Evolutionary conservation across 1,140 invertebrate genomes (phyloP), one percentile per base, ranked within the genome.

Genomic region (Lethrus apterus): DNA sequence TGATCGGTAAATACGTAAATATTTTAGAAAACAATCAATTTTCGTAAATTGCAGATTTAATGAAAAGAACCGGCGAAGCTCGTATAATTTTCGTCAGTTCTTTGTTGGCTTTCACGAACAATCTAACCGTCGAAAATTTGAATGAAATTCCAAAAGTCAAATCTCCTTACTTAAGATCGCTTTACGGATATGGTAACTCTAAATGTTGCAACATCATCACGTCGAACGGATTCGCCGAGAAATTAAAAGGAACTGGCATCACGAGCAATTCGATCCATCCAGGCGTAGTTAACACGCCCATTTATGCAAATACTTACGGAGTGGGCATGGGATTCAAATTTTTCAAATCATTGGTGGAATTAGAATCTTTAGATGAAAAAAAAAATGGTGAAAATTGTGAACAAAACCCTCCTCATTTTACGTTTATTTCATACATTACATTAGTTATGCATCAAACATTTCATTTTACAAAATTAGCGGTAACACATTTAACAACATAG

Each of bases 201-300:
- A 86, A 87, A 67, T 55, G 86, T 29, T 81, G 81, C 4, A 75
- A 82, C 44, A 59, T 80, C 9, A 65, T 85, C 1, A 84, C 85
- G 49, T 76, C 74, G 0, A 71, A 67, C n/a, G 77, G 81, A 62
- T 65, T 86, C 14, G 66, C 70, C 23, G 62, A 65, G 34, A 66
- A 71, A 48, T 54, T 86, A 13, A 61, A 75, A 72, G 73, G 75
- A 71, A 69, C 51, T 2, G 71, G 70, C 2, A 72, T 82, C 2
- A 76, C 71, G 3, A 67, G 68, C 0, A 80, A 81, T 50, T 66
- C 70, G 10, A 62, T 75, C 31, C 77, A 82, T 59, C 79, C 79
- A 2, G 79, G 78, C 20, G 51, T 45, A 1, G 43, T 51, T 4
- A 20, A 33, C 10, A 50, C 48, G 1, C n/a, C 17, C 2, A 42